phyloP scores from a whole-genome alignment of 2,888 invertebrate species.

The Caradrina clavipalpis region DNA sequence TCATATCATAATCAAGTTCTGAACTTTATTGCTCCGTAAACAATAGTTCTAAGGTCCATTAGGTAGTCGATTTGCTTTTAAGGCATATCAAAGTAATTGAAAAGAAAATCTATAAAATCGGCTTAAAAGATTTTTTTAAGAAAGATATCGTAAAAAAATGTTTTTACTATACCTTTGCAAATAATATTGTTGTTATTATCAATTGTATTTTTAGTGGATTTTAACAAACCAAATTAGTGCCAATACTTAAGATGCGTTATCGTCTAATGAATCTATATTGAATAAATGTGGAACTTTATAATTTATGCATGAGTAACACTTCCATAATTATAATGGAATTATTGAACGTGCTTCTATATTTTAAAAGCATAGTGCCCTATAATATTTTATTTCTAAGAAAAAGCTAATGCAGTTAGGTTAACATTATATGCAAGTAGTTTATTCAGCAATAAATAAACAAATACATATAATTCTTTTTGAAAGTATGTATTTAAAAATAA shows the following conservation, averaged over 20 bases:
- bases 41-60: not conserved
- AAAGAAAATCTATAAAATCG: not conserved
- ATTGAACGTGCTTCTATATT: not conserved
- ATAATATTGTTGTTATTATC: slow-evolving; percentile 2
- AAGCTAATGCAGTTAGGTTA: not conserved
- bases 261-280: not conserved
- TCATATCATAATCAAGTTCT: not conserved
- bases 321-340: no score
- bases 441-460: no score
- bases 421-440: not conserved
- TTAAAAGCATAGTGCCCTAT: no score
- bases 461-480: no score
- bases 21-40: not conserved
- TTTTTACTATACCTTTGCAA: no score
- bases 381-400: not conserved
- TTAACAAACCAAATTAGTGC: not conserved
- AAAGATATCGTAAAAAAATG: no score
- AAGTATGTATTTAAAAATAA: not conserved
- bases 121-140: no score
- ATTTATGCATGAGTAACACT: no score
- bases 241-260: not conserved
- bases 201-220: not conserved
- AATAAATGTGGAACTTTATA: not conserved
- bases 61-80: no score
- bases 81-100: not conserved